A percentile compares a stretch with the other conserved stretches of the same genome.
Conservation (phyloP, 2,113 vertebrate genomes). For the Tympanuchus pallidicinctus region DNA sequence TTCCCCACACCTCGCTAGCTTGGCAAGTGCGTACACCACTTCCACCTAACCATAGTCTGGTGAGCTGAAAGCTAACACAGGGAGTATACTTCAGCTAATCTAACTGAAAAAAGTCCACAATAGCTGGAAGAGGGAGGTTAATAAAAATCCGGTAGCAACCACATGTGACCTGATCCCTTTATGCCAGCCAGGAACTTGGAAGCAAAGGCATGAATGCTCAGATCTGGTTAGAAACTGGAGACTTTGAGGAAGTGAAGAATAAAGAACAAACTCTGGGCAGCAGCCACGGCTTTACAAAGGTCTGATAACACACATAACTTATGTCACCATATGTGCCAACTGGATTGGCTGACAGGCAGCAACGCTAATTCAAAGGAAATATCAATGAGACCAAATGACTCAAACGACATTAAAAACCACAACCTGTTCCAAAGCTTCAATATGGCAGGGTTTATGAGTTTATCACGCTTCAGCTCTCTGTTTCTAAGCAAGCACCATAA, state of each 20-base stretch:
- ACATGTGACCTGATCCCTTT: not conserved
- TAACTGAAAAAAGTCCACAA: not conserved
- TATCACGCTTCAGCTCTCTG: not conserved
- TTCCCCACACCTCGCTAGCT: not conserved
- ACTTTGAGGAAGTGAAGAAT: not conserved
- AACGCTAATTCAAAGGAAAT: slow-evolving; percentile 29
- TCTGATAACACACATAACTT: not conserved
- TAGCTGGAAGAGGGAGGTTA: slow-evolving; percentile 1
- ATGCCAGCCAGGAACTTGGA: not conserved
- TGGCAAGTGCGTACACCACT: not conserved
- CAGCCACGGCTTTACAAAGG: not conserved
- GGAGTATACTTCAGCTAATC: not conserved
- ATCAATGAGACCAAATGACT: slow-evolving; percentile 13
- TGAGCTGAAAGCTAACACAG: not conserved
- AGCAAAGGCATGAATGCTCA: not conserved
- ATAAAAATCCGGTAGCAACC: slow-evolving; percentile 17
- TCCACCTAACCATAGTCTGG: not conserved
- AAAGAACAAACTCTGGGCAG: not conserved
- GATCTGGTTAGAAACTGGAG: not conserved
- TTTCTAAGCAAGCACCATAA: slow-evolving; percentile 56
- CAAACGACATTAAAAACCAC: slow-evolving; percentile 15
- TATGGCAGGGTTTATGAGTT: slow-evolving; percentile 23
- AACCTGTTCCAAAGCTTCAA: not conserved
- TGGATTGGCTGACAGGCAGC: not conserved
- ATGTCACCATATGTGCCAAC: not conserved